phyloP scores from a whole-genome alignment of 2,113 vertebrate genomes.

The Tachycineta bicolor region DNA sequence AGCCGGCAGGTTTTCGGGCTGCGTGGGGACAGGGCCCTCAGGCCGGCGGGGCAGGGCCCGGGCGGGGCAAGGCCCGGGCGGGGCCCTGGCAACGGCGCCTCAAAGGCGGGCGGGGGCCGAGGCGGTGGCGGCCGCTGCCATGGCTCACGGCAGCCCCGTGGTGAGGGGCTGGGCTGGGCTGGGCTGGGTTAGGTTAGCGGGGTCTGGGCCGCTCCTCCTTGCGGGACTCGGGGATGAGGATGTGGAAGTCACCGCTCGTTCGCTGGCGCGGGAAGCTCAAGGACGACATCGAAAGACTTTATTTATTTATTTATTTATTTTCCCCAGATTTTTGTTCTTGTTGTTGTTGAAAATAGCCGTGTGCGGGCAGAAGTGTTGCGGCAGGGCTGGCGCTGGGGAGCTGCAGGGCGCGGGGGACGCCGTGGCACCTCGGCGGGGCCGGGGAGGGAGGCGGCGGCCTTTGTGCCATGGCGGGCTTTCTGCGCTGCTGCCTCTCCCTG shows the following conservation, averaged over 20 bases:
- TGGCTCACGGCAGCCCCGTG: constrained; percentile 64
- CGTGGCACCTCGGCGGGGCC: accelerated
- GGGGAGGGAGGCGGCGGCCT: not conserved
- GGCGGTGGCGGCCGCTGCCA: accelerated
- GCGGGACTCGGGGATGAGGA: accelerated
- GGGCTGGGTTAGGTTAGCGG: too few relatives aligned
- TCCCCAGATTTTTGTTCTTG: too few relatives aligned
- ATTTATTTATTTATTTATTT: too few relatives aligned
- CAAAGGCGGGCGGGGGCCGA: not conserved
- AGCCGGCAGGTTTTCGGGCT: accelerated
- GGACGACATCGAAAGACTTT: not conserved
- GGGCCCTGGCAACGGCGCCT: not conserved
- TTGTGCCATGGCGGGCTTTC: accelerated
- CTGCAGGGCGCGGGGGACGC: accelerated
- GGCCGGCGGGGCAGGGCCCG: too few relatives aligned
- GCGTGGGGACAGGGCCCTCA: accelerated
- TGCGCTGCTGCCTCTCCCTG: too few relatives aligned
- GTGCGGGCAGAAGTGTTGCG: accelerated
- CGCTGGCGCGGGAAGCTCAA: not conserved
- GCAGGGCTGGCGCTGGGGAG: accelerated
- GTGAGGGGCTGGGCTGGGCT: constrained; percentile 33
- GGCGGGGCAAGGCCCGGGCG: not conserved
- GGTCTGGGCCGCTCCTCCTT: accelerated
- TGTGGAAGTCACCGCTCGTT: accelerated
- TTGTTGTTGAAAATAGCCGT: not conserved